Percentiles rank a stretch among this genome's conserved stretches.
phyloP scores from a whole-genome alignment of 2,888 invertebrate genomes.

The Eretmocerus hayati region DNA sequence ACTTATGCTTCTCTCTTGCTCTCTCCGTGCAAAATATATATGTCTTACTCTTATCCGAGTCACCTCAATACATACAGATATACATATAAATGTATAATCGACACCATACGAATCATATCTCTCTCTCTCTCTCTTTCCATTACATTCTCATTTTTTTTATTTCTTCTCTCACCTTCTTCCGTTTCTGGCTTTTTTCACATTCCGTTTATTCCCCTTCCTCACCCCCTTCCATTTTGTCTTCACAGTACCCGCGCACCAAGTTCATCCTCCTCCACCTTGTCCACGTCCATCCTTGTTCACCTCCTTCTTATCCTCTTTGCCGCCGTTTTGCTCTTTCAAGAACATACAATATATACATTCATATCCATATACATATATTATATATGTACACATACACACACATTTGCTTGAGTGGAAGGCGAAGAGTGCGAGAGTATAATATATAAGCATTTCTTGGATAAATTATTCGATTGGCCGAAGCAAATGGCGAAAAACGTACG shows the following conservation, averaged over 20 bases:
- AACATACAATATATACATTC: too few relatives aligned
- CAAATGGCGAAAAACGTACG: too few relatives aligned
- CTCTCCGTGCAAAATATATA: slow-evolving; percentile 10
- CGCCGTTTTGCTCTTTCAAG: too few relatives aligned
- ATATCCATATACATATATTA: too few relatives aligned
- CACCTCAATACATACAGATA: not conserved
- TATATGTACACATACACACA: too few relatives aligned
- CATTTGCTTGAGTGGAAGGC: too few relatives aligned
- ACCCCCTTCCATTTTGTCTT: slow-evolving; percentile 3
- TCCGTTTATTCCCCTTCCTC: slow-evolving; percentile 7
- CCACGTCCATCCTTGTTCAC: too few relatives aligned
- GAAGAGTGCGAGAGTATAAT: too few relatives aligned
- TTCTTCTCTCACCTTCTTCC: slow-evolving; percentile 20
- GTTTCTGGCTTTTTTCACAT: slow-evolving; percentile 19
- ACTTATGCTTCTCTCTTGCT: slow-evolving; percentile 11
- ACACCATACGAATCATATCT: not conserved
- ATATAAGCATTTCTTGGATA: too few relatives aligned
- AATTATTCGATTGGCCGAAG: too few relatives aligned
- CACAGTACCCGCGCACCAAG: slow-evolving; percentile 5
- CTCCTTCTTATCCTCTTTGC: too few relatives aligned
- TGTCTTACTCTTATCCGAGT: not conserved
- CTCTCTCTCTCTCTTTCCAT: slow-evolving; percentile 17
- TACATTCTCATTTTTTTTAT: slow-evolving; percentile 12
- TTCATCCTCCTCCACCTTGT: too few relatives aligned
- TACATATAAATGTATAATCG: not conserved